Base-by-base conservation (phyloP, 1,140 invertebrate genomes). In the Drosophila sechellia region DNA sequence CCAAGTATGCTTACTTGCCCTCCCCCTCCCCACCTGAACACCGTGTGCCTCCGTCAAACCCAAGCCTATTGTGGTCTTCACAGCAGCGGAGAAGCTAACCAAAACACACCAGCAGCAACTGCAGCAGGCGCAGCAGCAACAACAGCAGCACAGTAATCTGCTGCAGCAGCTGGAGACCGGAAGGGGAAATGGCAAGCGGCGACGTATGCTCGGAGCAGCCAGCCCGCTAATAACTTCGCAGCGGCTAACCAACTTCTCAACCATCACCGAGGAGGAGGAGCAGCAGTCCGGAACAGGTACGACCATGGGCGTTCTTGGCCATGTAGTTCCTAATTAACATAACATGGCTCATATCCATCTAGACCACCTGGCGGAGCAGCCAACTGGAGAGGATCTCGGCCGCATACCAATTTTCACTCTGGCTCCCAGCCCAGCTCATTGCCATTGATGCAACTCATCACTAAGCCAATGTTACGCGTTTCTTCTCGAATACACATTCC, bases 211-310 rank as follows among this genome's bases (percentile, higher is more conserved):
- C n/a, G 59, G 39, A 0, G 52, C 73, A 0, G 66, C 73, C 12
- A 90, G 86, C 50, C 85, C 86, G 12, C 45, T 90, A 59, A 85
- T 81, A 20, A 86, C 89, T n/a, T 90, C 81, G 0, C 87, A 90
- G 60, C 76, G 81, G 6, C 63, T 78, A 5, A 90, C 86, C 13
- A 90, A 90, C 31, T 87, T 86, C 35, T 86, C 81, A 25, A 89
- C 84, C 72, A 89, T 89, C n/a, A 89, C 84, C 68, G 86, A 86
- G 55, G 86, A 90, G 53, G 86, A 90, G 61, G 81, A 90, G 37
- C 79, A 89, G 25, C 73, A 74, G 35, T 84, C 56, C n/a, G 58
- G 72, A 27, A 42, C 70, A 57, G 65, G 58, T 70, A 37, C 57
- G 45, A 5, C 17, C 13, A n/a, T 35, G 27, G 34, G 10, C 8